Percentiles rank a stretch among this genome's conserved stretches.
phyloP scores from a whole-genome alignment of 2,797 vertebrate species.

The Scyliorhinus canicula region DNA sequence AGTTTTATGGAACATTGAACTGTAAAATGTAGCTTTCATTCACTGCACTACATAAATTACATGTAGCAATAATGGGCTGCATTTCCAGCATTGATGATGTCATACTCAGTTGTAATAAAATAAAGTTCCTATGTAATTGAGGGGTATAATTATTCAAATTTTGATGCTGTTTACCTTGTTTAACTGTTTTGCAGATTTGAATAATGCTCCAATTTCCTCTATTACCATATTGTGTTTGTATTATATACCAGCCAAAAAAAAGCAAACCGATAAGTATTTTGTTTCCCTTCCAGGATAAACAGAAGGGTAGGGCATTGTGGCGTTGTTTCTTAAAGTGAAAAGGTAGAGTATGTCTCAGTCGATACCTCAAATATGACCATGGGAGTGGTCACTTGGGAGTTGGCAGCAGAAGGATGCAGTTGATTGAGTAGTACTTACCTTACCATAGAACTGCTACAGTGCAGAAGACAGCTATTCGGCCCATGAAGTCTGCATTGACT shows the following conservation, averaged over 20 bases:
- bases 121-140: neutral
- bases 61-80: neutral
- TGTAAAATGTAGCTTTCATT: neutral
- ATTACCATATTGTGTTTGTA: neutral
- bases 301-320: neutral
- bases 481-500: too few species aligned
- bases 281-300: neutral
- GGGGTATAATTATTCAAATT: neutral
- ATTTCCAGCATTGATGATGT: neutral
- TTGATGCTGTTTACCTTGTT: neutral
- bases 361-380: neutral
- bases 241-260: neutral
- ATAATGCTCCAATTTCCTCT: neutral
- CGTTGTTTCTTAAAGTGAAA: conserved; percentile 5
- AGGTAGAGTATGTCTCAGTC: neutral
- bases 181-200: neutral
- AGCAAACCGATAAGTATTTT: neutral
- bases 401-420: neutral
- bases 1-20: neutral
- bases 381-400: neutral
- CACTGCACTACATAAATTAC: neutral
- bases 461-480: too few species aligned
- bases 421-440: neutral
- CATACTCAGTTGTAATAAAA: neutral
- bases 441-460: too few species aligned